Conservation (phyloP, 2,113 vertebrate species). For the Sebastes schlegelii region DNA sequence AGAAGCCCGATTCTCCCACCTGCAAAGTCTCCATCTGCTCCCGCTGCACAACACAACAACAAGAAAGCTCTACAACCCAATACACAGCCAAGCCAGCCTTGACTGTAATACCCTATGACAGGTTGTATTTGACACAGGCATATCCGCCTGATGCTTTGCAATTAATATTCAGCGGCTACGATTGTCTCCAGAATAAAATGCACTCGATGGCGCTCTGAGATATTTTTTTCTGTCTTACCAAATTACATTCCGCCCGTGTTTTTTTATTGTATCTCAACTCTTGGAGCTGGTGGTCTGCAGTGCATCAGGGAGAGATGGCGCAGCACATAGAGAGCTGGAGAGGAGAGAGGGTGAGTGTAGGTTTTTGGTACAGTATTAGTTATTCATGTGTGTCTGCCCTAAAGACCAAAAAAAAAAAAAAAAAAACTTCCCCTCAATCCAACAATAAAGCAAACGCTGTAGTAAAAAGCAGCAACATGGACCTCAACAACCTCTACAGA, state of each 20-base stretch:
- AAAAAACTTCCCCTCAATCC: not conserved
- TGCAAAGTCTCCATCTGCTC: constrained; percentile 87
- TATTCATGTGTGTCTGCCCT: constrained; percentile 58
- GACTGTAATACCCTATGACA: constrained; percentile 59
- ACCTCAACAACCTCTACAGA: constrained; percentile 41
- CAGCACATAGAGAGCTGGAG: constrained; percentile 16
- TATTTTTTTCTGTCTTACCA: constrained; percentile 61
- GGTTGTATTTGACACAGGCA: constrained; percentile 57
- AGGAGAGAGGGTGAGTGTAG: constrained; percentile 27
- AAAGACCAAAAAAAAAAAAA: constrained; percentile 16
- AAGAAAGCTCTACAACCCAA: constrained; percentile 67
- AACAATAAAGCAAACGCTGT: constrained; percentile 40
- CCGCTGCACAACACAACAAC: constrained; percentile 63
- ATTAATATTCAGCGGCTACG: constrained; percentile 55
- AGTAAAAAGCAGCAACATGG: constrained; percentile 40
- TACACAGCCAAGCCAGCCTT: constrained; percentile 62
- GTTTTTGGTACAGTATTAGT: constrained; percentile 45
- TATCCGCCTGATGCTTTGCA: constrained; percentile 53
- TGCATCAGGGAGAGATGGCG: constrained; percentile 43
- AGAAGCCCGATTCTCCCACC: constrained; percentile 84
- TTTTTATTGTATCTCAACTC: constrained; percentile 42
- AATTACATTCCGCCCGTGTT: constrained; percentile 44
- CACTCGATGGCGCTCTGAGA: constrained; percentile 42
- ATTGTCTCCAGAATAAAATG: constrained; percentile 59
- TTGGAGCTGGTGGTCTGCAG: constrained; percentile 43